A percentile compares a stretch with the other conserved stretches of the same genome.
Evolutionary conservation across 2,888 invertebrate genomes (phyloP).

Genomic region (Hypselothyrea guttata): DNA sequence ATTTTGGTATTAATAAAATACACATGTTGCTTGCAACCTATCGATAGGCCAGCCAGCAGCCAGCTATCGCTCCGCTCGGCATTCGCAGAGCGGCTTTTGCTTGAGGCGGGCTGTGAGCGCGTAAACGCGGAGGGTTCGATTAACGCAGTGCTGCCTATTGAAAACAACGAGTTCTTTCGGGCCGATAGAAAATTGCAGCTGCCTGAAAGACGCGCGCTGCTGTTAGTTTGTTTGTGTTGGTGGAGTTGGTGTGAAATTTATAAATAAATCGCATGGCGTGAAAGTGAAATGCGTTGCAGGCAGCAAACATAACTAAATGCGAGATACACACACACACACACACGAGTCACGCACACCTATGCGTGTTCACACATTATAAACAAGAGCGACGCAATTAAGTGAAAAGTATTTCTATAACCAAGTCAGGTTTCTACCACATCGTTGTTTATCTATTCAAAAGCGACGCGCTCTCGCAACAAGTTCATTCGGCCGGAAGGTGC

Average conservation of each 20-base stretch:
- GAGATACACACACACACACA: constrained; percentile 10
- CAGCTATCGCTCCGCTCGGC: no score
- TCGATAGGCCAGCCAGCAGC: no score
- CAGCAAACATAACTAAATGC: constrained; percentile 39
- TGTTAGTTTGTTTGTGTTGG: constrained; percentile 40
- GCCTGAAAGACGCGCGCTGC: constrained; percentile 55
- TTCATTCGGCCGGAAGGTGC: constrained; percentile 51
- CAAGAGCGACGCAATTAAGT: constrained; percentile 65
- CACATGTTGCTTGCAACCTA: no score
- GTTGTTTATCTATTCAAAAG: constrained; percentile 47
- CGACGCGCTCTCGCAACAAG: constrained; percentile 48
- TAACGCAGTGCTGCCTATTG: constrained; percentile 21
- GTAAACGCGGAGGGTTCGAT: constrained; percentile 9
- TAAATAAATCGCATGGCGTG: constrained; percentile 61
- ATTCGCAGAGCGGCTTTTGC: constrained; percentile 75
- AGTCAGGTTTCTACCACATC: constrained; percentile 32
- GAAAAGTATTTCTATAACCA: constrained; percentile 49
- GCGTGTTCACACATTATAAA: constrained; percentile 12
- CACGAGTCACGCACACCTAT: background rate
- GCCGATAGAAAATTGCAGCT: constrained; percentile 66
- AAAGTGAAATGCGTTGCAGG: constrained; percentile 67
- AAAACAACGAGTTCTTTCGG: constrained; percentile 27
- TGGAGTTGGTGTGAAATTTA: constrained; percentile 53
- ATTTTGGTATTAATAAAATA: no score
- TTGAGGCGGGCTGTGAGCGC: constrained; percentile 64